Evolutionary conservation across 2,888 invertebrate genomes (phyloP).

Genomic region (Erpobdella octoculata): DNA sequence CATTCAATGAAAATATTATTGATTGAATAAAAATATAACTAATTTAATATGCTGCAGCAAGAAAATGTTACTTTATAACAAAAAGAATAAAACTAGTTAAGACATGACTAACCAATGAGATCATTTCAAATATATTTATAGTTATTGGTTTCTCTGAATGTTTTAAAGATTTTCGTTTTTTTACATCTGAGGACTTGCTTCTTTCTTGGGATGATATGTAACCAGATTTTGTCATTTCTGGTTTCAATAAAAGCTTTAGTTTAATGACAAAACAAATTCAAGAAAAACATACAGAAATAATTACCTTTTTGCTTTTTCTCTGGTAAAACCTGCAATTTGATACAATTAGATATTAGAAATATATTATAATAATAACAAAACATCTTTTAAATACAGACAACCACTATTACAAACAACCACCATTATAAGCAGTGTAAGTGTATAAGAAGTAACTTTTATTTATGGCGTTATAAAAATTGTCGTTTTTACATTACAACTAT

Average conservation of each 20-base stretch:
- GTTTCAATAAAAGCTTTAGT: not conserved
- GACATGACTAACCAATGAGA: not conserved
- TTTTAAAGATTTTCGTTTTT: not conserved
- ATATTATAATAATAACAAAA: too few relatives aligned
- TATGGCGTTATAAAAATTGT: too few relatives aligned
- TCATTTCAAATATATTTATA: not conserved
- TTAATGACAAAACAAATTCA: not conserved
- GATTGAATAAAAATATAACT: not conserved
- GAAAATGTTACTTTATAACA: not conserved
- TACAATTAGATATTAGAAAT: too few relatives aligned
- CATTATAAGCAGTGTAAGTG: too few relatives aligned
- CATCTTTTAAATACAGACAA: too few relatives aligned
- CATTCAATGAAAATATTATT: not conserved
- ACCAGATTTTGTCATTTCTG: not conserved
- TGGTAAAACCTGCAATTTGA: not conserved
- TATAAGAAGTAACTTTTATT: too few relatives aligned
- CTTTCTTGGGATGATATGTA: too few relatives aligned
- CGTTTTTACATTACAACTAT: too few relatives aligned
- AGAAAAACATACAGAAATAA: not conserved
- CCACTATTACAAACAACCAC: too few relatives aligned
- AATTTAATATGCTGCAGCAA: too few relatives aligned
- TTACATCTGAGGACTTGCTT: too few relatives aligned
- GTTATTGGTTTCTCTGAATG: not conserved
- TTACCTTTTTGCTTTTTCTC: conserved; percentile 8
- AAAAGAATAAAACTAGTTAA: not conserved